Percentiles rank a stretch among this genome's conserved stretches.
Conservation (phyloP, 2,113 vertebrate species). For the Bettongia penicillata region DNA sequence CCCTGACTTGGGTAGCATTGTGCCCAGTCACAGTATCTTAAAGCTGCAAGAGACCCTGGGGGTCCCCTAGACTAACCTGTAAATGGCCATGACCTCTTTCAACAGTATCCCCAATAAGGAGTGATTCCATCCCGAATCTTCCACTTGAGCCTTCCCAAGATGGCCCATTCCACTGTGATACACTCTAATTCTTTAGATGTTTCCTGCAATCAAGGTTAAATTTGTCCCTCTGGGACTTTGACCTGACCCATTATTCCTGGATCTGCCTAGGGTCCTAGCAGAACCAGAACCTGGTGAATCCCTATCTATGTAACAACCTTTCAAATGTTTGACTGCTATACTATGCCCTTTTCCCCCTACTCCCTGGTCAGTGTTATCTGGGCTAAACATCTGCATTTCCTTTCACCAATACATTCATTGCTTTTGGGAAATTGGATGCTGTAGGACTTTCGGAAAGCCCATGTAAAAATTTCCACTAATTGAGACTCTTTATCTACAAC, state of each 20-base stretch:
- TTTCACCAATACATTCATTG: not conserved
- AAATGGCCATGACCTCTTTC: not conserved
- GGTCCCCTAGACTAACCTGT: not conserved
- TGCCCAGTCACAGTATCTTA: not conserved
- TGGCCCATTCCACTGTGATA: not conserved
- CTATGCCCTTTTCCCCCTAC: not conserved
- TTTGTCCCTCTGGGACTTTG: not conserved
- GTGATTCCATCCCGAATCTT: not conserved
- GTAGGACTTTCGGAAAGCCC: slow-evolving; percentile 8
- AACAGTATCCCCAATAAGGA: not conserved
- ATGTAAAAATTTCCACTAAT: not conserved
- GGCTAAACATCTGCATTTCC: not conserved
- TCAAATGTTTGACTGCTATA: not conserved
- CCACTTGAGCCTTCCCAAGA: not conserved
- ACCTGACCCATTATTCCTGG: not conserved
- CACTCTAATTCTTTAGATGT: not conserved
- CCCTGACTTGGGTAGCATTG: not conserved
- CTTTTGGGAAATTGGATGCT: not conserved
- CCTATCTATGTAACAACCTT: not conserved
- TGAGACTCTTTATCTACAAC: not conserved
- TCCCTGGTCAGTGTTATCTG: not conserved
- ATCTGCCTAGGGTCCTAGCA: not conserved
- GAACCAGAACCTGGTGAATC: not conserved
- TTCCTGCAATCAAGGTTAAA: not conserved
- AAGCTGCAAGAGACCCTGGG: not conserved